phyloP scores from a whole-genome alignment of 1,140 invertebrate genomes.

The Trichoplusia ni region DNA sequence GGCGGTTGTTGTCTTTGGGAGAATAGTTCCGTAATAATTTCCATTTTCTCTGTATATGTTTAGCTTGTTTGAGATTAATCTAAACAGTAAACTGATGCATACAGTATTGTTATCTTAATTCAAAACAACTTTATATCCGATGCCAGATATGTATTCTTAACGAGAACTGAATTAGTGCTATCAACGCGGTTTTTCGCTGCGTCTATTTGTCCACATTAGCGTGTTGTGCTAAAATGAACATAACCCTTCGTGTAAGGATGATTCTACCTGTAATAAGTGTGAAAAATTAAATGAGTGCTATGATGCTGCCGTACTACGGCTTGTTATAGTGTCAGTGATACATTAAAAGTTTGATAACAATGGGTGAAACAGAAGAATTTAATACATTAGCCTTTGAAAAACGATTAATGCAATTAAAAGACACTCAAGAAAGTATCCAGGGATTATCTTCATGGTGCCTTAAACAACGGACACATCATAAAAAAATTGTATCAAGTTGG shows the following conservation, averaged over 20 bases:
- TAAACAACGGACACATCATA: constrained; percentile 91
- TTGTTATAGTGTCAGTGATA: constrained; percentile 24
- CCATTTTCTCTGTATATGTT: constrained; percentile 14
- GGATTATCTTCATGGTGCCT: constrained; percentile 94
- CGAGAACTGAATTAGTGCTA: constrained; percentile 17
- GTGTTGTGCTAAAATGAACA: constrained; percentile 22
- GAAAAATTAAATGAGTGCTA: constrained; percentile 12
- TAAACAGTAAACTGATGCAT: not conserved
- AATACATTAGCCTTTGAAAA: constrained; percentile 92
- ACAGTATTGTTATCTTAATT: not conserved
- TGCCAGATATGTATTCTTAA: not conserved
- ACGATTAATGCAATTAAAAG: constrained; percentile 89
- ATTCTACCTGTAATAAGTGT: constrained; percentile 1
- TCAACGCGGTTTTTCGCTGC: constrained; percentile 39
- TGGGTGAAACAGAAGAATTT: constrained; percentile 83
- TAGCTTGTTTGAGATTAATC: not conserved
- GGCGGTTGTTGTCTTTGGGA: constrained; percentile 68
- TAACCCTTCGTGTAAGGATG: not conserved
- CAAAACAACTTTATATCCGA: not conserved
- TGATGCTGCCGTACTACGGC: not conserved
- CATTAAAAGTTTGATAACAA: constrained; percentile 52
- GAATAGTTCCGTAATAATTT: constrained; percentile 35
- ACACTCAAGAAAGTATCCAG: constrained; percentile 96
- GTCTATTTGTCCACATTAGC: constrained; percentile 41
- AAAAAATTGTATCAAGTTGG: constrained; percentile 95